Percentiles rank a stretch among this genome's conserved stretches.
Conservation (phyloP, 2,113 vertebrate species). For the Nettapus auritus region DNA sequence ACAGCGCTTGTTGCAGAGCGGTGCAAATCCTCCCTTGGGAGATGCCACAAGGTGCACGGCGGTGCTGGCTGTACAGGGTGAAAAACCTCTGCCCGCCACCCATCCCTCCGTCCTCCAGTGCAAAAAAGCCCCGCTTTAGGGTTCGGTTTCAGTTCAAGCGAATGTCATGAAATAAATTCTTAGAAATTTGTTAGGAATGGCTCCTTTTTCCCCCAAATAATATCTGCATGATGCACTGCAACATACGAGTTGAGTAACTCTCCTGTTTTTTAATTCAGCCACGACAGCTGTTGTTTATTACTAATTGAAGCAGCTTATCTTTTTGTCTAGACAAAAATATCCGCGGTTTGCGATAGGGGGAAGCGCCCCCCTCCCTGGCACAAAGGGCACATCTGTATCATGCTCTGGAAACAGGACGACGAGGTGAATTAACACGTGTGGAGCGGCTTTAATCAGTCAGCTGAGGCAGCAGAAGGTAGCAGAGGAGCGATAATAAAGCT, state of each 20-base stretch:
- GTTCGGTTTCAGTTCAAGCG: not conserved
- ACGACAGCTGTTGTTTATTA: constrained; percentile 25
- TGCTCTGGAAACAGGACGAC: not conserved
- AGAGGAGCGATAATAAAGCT: not conserved
- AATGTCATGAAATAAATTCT: not conserved
- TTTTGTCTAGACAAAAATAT: constrained; percentile 17
- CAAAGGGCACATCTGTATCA: not conserved
- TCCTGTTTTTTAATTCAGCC: constrained; percentile 24
- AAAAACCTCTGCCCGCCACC: rapidly evolving
- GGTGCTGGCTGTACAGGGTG: rapidly evolving
- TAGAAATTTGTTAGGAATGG: not conserved
- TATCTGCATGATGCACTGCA: not conserved
- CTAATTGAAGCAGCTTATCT: constrained; percentile 27
- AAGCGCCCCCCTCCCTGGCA: not conserved
- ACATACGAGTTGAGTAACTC: constrained; percentile 12
- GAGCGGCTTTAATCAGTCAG: not conserved
- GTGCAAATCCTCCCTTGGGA: rapidly evolving
- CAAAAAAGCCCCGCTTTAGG: not conserved
- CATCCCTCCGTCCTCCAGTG: rapidly evolving
- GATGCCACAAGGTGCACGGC: rapidly evolving
- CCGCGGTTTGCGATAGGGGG: not conserved
- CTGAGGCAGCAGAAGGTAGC: not conserved
- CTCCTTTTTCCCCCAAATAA: not conserved
- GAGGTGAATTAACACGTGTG: not conserved
- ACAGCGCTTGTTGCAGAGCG: rapidly evolving